A percentile compares a stretch with the other conserved stretches of the same genome.
phyloP scores from a whole-genome alignment of 1,140 invertebrate genomes.

The Papilio helenus region DNA sequence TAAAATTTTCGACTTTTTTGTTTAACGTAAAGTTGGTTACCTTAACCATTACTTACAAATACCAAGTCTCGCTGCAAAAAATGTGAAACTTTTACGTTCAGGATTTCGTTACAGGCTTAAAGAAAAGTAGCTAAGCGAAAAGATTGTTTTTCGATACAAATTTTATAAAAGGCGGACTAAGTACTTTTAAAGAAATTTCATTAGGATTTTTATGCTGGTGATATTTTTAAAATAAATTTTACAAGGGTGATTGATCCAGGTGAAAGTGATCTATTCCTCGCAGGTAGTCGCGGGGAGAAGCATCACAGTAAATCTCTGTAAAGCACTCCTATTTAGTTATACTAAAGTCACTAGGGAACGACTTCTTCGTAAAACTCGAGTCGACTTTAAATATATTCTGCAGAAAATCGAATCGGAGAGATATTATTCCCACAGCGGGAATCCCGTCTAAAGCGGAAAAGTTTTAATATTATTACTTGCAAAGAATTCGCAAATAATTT shows the following conservation, averaged over 20 bases:
- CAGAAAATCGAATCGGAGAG: neutral
- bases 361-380: neutral
- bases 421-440: neutral
- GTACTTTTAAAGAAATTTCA: neutral
- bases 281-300: neutral
- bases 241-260: no score
- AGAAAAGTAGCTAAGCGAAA: neutral
- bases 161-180: neutral
- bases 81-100: slow-evolving; percentile 19
- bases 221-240: no score
- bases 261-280: no score
- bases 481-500: neutral
- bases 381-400: neutral
- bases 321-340: neutral
- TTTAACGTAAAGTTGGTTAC: neutral
- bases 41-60: slow-evolving; percentile 4
- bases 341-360: neutral
- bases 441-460: neutral
- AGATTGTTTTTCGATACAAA: slow-evolving; percentile 27
- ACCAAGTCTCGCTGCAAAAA: slow-evolving; percentile 9
- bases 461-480: slow-evolving; percentile 11
- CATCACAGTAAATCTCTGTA: neutral
- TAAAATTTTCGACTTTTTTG: neutral
- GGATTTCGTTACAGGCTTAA: neutral
- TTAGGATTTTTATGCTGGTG: no score